Conservation (phyloP, 2,797 vertebrate genomes). For the Cossypha niveicapilla region DNA sequence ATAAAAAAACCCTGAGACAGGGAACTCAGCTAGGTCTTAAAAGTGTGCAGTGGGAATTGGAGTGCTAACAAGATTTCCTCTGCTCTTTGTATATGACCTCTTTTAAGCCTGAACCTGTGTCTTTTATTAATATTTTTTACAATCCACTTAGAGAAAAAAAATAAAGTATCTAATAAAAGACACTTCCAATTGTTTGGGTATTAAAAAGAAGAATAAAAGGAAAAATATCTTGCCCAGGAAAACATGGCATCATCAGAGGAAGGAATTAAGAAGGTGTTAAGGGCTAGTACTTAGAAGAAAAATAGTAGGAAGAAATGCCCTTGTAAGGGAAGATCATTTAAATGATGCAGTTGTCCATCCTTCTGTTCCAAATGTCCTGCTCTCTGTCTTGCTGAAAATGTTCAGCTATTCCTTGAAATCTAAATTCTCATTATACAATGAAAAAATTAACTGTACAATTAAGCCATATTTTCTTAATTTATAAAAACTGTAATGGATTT, state of each 20-base stretch:
- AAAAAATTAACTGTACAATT: background rate
- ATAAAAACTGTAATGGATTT: background rate
- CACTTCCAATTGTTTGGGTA: background rate
- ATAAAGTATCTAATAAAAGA: background rate
- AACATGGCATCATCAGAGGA: background rate
- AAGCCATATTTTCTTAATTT: background rate
- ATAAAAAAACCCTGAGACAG: background rate
- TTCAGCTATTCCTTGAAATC: background rate
- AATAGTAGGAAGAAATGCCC: background rate
- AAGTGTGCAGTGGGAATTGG: constrained; percentile 1
- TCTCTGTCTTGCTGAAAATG: background rate
- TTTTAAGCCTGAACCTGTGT: background rate
- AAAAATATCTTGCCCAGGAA: background rate
- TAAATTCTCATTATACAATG: background rate
- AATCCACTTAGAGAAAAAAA: background rate
- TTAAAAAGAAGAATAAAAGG: background rate
- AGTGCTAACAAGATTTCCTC: constrained; percentile 8
- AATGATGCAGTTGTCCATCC: background rate
- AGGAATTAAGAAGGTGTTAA: background rate
- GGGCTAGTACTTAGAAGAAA: background rate
- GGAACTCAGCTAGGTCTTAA: constrained; percentile 13
- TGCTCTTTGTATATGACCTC: background rate
- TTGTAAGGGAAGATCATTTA: background rate
- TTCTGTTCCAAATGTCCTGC: background rate
- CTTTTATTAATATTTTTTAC: background rate